Base-by-base conservation (phyloP, 2,113 vertebrate genomes). In the Sprattus sprattus region DNA sequence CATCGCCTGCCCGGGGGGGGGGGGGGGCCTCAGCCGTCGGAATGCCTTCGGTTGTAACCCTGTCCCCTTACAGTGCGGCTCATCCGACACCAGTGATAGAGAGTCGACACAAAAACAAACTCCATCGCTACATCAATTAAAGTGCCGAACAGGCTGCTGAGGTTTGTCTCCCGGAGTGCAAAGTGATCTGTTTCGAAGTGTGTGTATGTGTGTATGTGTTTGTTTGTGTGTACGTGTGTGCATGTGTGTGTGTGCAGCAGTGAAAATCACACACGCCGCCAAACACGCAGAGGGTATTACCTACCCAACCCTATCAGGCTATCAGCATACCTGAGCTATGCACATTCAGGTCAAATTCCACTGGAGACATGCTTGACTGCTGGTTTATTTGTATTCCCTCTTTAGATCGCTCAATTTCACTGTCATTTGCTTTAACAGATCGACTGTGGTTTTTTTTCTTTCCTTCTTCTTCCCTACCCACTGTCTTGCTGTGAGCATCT, bases 291-390 rank as follows among this genome's bases (percentile, higher is more conserved):
- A 78, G 71, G 11, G 9, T 39, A 32, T 78, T 78, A 78, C 25
- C 11, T 32, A 75, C 67, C 67, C 67, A 39, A 39, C 39, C 1
- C 39, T 39, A 39, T 39, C 39, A 75, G 1, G 67, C 71, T 78
- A 78, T 78, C 32, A 18, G 25, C 91, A 90, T 92, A 91, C 90
- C 87, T 91, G 81, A 60, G 60, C 82, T 89, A 83, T 85, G 78
- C 90, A 91, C 89, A 93, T 93, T 89, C 93, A 91, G 92, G 92
- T 93, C 91, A 92, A 91, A 89, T 90, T 87, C 80, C 87, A 86
- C 90, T 67, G 83, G 86, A 85, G 45, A 39, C 39, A 39, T 39
- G 39, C 39, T 83, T 80, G 4, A 88, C 90, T 89, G 85, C 86
- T 86, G 88, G 85, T 86, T 88, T 88, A 85, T 44, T 92, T 90